phyloP scores from a whole-genome alignment of 2,113 vertebrate species.

The Emberiza fucata region DNA sequence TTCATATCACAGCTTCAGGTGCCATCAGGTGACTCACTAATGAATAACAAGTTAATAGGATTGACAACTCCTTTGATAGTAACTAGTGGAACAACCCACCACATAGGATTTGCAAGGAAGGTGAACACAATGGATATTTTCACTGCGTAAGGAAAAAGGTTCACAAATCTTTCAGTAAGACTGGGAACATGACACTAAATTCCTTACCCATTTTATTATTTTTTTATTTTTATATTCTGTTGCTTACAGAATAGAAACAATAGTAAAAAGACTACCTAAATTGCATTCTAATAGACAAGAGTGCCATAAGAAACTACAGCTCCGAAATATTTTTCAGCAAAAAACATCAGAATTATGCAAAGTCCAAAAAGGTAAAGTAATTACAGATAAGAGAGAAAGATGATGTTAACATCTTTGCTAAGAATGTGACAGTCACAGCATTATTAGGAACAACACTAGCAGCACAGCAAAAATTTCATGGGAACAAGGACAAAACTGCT shows the following conservation, averaged over 20 bases:
- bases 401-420: not conserved
- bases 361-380: not conserved
- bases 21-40: not conserved
- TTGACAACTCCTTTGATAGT: not conserved
- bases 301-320: not conserved
- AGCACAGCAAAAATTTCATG: not conserved
- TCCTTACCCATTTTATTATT: not conserved
- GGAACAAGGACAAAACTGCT: not conserved
- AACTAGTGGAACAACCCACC: not conserved
- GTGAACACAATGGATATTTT: not conserved
- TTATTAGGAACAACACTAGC: not conserved
- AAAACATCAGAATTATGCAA: not conserved
- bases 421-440: not conserved
- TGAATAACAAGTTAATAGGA: not conserved
- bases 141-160: not conserved
- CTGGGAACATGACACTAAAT: not conserved
- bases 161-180: not conserved
- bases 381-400: not conserved
- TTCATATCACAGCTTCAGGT: not conserved
- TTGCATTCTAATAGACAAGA: not conserved
- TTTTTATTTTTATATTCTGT: not conserved
- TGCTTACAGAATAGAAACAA: not conserved
- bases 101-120: not conserved
- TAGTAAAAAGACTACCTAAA: not conserved
- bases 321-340: not conserved